A percentile compares a stretch with the other conserved stretches of the same genome.
These are phyloP conservation scores for Tanytarsus gracilentus DNA, from an alignment of 2,888 invertebrate genomes.

Conservation along the genomic window DNA sequence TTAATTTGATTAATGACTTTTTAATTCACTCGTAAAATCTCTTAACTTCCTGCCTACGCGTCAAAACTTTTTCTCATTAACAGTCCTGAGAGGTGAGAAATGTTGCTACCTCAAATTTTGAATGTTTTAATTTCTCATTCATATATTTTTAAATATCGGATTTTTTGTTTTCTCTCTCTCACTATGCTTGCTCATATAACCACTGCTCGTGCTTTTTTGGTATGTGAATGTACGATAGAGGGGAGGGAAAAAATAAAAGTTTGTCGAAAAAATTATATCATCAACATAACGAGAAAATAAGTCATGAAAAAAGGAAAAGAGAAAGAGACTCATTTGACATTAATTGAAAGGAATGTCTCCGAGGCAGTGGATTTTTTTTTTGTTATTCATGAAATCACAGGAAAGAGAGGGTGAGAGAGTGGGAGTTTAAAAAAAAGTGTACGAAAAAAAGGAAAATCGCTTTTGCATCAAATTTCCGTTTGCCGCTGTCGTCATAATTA, in stretches of 20 bases:
- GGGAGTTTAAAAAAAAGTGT: background rate
- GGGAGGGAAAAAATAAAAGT: background rate
- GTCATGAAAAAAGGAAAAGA: background rate
- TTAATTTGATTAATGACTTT: no score
- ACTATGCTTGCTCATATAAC: no score
- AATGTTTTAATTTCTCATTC: no score
- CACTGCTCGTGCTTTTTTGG: background rate
- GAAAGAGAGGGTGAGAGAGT: background rate
- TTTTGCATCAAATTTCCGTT: constrained; percentile 5
- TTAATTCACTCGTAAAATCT: no score
- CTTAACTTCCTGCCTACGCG: no score
- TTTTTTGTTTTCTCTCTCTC: no score
- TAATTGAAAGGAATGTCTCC: background rate
- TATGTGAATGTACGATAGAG: background rate
- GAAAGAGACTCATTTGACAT: constrained; percentile 1
- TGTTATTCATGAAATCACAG: background rate
- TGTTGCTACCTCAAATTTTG: no score
- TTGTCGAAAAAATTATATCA: background rate
- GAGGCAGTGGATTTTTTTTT: background rate
- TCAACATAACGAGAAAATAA: background rate
- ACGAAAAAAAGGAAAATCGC: background rate
- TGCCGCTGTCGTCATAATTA: constrained; percentile 7
- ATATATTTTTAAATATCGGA: no score
- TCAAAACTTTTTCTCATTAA: no score
- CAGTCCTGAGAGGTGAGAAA: no score